phyloP scores from a whole-genome alignment of 2,888 invertebrate genomes.

The Trilocha varians region DNA sequence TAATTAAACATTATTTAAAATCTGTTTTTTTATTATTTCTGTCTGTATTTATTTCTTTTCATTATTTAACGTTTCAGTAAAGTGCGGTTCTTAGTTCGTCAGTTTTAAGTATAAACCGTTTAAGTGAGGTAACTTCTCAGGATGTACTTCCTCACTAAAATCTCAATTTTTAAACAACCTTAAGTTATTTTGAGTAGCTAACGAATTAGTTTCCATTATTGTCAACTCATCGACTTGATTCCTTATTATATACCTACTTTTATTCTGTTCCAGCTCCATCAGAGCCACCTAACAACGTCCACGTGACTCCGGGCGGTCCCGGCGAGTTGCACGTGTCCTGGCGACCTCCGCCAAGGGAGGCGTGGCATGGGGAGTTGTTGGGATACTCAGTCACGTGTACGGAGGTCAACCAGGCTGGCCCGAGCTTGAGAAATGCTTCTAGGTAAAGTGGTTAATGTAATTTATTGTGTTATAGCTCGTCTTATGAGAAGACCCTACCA shows the following conservation, averaged over 20 bases:
- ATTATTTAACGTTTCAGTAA: too few species aligned
- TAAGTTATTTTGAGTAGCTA: too few species aligned
- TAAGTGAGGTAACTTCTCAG: too few species aligned
- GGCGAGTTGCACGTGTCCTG: conserved; percentile 82
- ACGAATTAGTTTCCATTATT: too few species aligned
- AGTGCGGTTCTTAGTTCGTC: too few species aligned
- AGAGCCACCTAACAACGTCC: conserved; percentile 79
- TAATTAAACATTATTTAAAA: neutral
- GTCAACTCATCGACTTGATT: too few species aligned
- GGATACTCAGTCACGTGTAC: conserved; percentile 83
- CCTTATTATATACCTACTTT: neutral
- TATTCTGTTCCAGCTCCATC: conserved; percentile 75
- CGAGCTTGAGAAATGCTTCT: conserved; percentile 38
- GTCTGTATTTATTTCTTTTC: neutral
- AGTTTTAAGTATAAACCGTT: too few species aligned
- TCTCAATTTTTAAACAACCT: too few species aligned
- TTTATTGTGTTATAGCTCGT: too few species aligned
- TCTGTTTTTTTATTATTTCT: neutral
- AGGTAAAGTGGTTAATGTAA: conserved; percentile 24
- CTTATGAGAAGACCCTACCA: too few species aligned
- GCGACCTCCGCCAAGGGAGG: conserved; percentile 81
- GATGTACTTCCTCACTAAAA: too few species aligned
- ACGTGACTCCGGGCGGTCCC: conserved; percentile 78
- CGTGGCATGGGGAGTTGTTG: conserved; percentile 83
- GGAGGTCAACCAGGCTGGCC: conserved; percentile 69